Evolutionary conservation across 2,113 vertebrate genomes (phyloP), one percentile per base, ranked within the genome.

Genomic region (Oncorhynchus gorbuscha): DNA sequence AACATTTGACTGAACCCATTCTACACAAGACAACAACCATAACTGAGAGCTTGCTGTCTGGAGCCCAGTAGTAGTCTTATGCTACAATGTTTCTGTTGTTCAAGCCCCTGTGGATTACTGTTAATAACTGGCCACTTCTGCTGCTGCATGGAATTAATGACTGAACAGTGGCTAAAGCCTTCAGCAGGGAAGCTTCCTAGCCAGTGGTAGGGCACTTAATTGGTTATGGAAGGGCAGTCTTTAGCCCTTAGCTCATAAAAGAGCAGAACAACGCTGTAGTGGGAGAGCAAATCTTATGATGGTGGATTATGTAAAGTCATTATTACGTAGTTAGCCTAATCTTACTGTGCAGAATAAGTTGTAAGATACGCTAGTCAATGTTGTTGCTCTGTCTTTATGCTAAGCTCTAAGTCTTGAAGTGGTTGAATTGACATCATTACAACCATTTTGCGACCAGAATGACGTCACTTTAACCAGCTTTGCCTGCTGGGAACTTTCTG

Each of bases 11-110:
- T 55, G 80, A 87, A 83, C 74, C 80, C 73, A 81, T 78, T 83
- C 83, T 78, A 85, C 89, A 85, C 85, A 88, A 88, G 84, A 92
- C 85, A 81, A 58, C 55, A 58, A 86, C 81, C 81, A 84, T 86
- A 68, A 83, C 86, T 84, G 86, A 85, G 86, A 79, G 87, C 89
- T 83, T 84, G 81, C 78, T 83, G 81, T 86, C 39, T 74, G 64
- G 64, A 48, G 71, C 48, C 39, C 61, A 45, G 77, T 16, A 5
- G 16, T 55, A 18, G 51, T 55, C 51, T 55, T 4, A 55, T 18
- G 69, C 81, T 85, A 83, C 85, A 91, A 86, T 88, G 88, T 75
- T 73, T 81, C 86, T 92, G 87, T 91, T 93, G 90, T 91, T 92
- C 80, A 88, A 91, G 86, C 75, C 81, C 80, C 74, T 80, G 76